Evolutionary conservation across 2,888 invertebrate genomes (phyloP).

Genomic region (Eilema griseolum): DNA sequence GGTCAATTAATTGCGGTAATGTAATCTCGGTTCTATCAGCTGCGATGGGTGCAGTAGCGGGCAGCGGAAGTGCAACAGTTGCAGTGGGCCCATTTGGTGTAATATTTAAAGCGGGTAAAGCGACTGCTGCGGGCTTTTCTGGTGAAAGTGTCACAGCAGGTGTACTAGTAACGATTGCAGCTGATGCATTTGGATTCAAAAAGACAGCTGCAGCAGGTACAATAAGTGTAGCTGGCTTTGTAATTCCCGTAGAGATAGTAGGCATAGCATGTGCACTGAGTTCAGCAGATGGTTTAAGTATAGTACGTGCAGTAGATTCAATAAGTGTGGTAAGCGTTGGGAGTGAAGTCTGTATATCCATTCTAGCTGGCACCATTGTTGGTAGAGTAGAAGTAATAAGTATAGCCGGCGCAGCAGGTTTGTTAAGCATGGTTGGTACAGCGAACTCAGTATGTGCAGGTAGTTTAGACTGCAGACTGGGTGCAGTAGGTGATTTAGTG

Average conservation of each 20-base stretch:
- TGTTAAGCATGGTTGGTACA: background rate
- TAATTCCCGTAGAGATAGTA: background rate
- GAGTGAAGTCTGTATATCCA: background rate
- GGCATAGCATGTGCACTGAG: background rate
- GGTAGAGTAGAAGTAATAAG: background rate
- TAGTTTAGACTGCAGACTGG: background rate
- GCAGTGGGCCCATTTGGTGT: background rate
- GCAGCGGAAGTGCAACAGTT: background rate
- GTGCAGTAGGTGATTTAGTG: background rate
- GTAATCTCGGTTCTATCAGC: background rate
- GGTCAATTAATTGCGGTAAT: conserved; percentile 7
- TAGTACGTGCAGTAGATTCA: background rate
- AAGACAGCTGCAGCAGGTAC: background rate
- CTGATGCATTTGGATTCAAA: background rate
- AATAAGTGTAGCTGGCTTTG: too few relatives aligned
- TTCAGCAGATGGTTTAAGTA: background rate
- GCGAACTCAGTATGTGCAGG: background rate
- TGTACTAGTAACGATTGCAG: background rate
- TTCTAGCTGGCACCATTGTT: background rate
- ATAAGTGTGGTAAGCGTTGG: background rate
- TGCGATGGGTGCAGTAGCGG: background rate
- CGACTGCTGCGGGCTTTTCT: background rate
- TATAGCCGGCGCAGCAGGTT: background rate
- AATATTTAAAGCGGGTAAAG: background rate
- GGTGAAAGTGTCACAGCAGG: background rate